Evolutionary conservation across 2,888 invertebrate species (phyloP), one percentile per base, ranked within the genome.

Genomic region (Ochropacha duplaris): DNA sequence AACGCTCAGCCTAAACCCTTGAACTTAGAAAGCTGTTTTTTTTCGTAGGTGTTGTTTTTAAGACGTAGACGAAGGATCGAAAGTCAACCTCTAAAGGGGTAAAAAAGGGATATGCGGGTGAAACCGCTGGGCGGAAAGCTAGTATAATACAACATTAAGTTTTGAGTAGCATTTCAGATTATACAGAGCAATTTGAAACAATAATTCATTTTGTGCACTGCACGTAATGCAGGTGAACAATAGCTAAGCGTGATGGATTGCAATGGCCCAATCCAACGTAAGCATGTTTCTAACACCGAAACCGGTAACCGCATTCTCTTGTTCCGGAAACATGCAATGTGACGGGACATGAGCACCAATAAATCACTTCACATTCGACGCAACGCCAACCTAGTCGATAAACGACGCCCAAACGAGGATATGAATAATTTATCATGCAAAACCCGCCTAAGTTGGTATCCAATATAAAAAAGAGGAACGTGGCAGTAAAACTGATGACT

Each of bases 351-450:
- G 54, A 64, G 64, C 55, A 69, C 61, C 56, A 66, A 68, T 76
- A 75, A 74, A 75, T 78, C 74, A 78, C 66, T 76, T 68, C 64
- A 65, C 66, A 73, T 80, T 76, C 66, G 66, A 67, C 66, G 61
- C 64, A 55, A 60, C 55, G 51, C 54, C 66, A 62, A 64, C 63
- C 68, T 61, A 71, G 71, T 77, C 73, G 79, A 79, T 81, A 79
- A 81, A 74, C 76, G 74, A 70, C 81, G 72, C 68, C 72, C 68
- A 62, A 72, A 65, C 62, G 61, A 57, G 56, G 49, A 19, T 56
- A 71, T 84, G 79, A 82, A 84, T 83, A 74, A 84, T 84, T 77
- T 74, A 84, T 81, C 61, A 72, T 59, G 63, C 60, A 59, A 64
- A 66, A 55, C 65, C 60, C 57, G 59, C 62, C 55, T 64, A 68